Evolutionary conservation across 1,140 invertebrate species (phyloP).

Genomic region (Anoplophora glabripennis): DNA sequence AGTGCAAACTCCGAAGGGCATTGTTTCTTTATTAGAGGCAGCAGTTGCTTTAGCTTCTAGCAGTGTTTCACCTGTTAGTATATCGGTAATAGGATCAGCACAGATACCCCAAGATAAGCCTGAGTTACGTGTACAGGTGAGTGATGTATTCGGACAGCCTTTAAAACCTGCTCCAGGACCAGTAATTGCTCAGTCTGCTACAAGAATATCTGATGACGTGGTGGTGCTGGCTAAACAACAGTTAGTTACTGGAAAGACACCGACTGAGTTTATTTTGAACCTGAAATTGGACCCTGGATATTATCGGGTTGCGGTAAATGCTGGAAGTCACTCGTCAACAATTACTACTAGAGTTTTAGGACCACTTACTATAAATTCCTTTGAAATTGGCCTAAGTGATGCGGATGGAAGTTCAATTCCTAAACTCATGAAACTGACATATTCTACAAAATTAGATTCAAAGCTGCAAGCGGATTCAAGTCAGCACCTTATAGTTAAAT

Average conservation of each 20-base stretch:
- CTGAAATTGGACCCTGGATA: constrained; percentile 79
- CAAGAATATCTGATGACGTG: constrained; percentile 68
- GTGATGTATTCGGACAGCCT: constrained; percentile 79
- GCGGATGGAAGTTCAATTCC: constrained; percentile 81
- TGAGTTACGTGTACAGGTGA: constrained; percentile 71
- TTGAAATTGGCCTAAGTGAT: constrained; percentile 88
- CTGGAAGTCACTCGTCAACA: constrained; percentile 63
- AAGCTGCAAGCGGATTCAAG: constrained; percentile 80
- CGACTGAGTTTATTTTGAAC: constrained; percentile 75
- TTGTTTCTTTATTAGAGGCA: constrained; percentile 74
- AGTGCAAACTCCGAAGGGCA: constrained; percentile 82
- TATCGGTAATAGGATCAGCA: constrained; percentile 72
- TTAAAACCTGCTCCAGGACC: constrained; percentile 61
- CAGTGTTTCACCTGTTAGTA: constrained; percentile 54
- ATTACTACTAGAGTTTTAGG: constrained; percentile 72
- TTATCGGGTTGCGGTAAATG: constrained; percentile 77
- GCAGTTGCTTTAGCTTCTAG: constrained; percentile 53
- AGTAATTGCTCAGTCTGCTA: constrained; percentile 73
- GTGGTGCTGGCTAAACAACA: constrained; percentile 69
- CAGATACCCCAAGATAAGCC: constrained; percentile 69
- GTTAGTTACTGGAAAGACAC: constrained; percentile 51
- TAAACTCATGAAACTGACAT: constrained; percentile 70
- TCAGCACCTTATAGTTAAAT: constrained; percentile 84
- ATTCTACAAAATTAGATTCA: constrained; percentile 68
- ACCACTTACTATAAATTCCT: constrained; percentile 68